phyloP scores from a whole-genome alignment of 2,888 invertebrate genomes.

The Sinopyrophorus schimmeli region DNA sequence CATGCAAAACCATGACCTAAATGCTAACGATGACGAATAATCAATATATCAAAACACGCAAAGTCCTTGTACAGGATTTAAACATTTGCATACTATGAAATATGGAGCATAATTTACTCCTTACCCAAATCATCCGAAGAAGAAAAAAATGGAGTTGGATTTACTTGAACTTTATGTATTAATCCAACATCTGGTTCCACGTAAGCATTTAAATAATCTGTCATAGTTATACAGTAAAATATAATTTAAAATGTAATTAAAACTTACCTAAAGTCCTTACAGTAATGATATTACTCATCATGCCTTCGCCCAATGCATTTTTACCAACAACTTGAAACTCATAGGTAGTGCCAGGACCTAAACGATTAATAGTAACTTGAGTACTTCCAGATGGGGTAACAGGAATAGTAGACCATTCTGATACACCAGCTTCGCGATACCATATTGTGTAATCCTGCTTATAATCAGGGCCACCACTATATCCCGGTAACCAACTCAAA shows the following conservation, averaged over 20 bases:
- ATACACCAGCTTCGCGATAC: constrained; percentile 86
- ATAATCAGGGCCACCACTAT: constrained; percentile 93
- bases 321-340: constrained; percentile 96
- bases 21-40: constrained; percentile 33
- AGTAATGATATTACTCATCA: constrained; percentile 92
- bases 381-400: constrained; percentile 92
- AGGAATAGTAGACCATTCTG: constrained; percentile 91
- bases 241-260: not conserved
- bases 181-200: constrained; percentile 58
- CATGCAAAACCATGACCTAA: constrained; percentile 40
- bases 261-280: constrained; percentile 85
- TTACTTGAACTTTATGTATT: constrained; percentile 64
- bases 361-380: constrained; percentile 84
- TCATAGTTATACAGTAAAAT: constrained; percentile 14
- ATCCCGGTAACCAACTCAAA: constrained; percentile 91
- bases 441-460: constrained; percentile 95
- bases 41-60: constrained; percentile 34
- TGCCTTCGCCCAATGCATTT: constrained; percentile 92
- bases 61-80: constrained; percentile 27
- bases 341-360: constrained; percentile 88
- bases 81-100: constrained; percentile 18
- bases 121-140: constrained; percentile 75
- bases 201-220: constrained; percentile 35
- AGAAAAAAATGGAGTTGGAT: constrained; percentile 69
- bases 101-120: no score